These are phyloP conservation scores for Steinernema hermaphroditum DNA, from an alignment of 2,888 invertebrate genomes.

Conservation along the genomic window DNA sequence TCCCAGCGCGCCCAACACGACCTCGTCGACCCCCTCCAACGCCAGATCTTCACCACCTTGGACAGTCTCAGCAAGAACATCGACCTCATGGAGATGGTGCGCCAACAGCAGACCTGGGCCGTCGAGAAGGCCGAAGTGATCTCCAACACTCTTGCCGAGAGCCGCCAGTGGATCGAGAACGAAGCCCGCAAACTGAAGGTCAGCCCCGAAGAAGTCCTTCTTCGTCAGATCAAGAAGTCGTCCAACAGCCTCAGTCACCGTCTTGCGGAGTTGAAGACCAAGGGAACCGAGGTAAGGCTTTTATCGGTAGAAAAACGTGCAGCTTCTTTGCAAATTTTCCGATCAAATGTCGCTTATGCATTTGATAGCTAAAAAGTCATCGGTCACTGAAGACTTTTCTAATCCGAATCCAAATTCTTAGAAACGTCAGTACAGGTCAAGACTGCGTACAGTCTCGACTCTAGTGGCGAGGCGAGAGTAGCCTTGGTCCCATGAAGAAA, in stretches of 20 bases:
- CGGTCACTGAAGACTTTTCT: no score
- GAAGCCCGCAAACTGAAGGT: constrained; percentile 35
- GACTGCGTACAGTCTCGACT: no score
- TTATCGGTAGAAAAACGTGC: no score
- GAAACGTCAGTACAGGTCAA: no score
- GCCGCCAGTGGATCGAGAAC: constrained; percentile 33
- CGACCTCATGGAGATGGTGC: constrained; percentile 34
- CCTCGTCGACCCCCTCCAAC: constrained; percentile 36
- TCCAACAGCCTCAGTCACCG: constrained; percentile 33
- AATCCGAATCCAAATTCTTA: no score
- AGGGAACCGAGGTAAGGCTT: constrained; percentile 11
- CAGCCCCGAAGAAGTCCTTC: constrained; percentile 38
- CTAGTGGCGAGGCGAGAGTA: no score
- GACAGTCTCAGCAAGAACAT: constrained; percentile 37
- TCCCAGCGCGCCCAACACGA: constrained; percentile 32
- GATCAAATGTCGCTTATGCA: no score
- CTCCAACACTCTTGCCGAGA: constrained; percentile 30
- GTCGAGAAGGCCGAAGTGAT: constrained; percentile 32
- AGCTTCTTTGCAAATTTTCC: no score
- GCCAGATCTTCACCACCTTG: constrained; percentile 34
- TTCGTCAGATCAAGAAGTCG: constrained; percentile 33
- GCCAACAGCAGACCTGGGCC: constrained; percentile 34
- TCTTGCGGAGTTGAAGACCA: constrained; percentile 30
- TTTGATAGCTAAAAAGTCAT: no score
- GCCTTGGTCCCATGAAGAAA: no score